A percentile compares a stretch with the other conserved stretches of the same genome.
phyloP scores from a whole-genome alignment of 2,888 invertebrate species.

The Masnerella sp. region DNA sequence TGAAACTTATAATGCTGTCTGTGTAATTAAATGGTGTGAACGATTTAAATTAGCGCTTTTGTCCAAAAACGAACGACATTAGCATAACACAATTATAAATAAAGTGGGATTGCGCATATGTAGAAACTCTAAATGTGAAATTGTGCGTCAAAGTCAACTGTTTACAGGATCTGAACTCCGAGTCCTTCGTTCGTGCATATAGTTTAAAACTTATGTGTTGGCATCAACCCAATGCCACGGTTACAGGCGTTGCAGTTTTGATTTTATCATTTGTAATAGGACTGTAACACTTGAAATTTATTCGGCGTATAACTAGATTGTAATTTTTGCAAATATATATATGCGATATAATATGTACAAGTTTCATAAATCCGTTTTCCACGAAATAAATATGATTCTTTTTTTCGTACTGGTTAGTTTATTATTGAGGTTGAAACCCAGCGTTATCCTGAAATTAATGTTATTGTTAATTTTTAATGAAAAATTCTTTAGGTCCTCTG shows the following conservation, averaged over 20 bases:
- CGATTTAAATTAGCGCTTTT: background rate
- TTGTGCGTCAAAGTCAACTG: conserved; percentile 6
- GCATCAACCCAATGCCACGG: conserved; percentile 10
- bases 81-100: too few relatives aligned
- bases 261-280: conserved; percentile 13
- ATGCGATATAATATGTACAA: conserved; percentile 41
- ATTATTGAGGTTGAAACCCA: too few relatives aligned
- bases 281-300: conserved; percentile 23
- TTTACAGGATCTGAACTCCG: background rate
- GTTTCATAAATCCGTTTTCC: conserved; percentile 43
- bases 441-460: background rate
- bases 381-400: conserved; percentile 31
- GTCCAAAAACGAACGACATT: background rate
- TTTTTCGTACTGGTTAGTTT: conserved; percentile 13
- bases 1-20: too few relatives aligned
- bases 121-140: conserved; percentile 3
- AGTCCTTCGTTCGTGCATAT: conserved; percentile 14
- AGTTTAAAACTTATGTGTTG: conserved; percentile 29
- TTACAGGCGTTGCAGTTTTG: background rate
- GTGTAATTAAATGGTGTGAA: background rate
- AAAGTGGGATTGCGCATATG: too few relatives aligned
- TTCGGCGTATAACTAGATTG: conserved; percentile 30
- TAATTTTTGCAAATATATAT: conserved; percentile 50
- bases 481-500: too few relatives aligned
- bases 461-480: too few relatives aligned